phyloP scores from a whole-genome alignment of 2,888 invertebrate species.

The Holacanthella duospinosa region DNA sequence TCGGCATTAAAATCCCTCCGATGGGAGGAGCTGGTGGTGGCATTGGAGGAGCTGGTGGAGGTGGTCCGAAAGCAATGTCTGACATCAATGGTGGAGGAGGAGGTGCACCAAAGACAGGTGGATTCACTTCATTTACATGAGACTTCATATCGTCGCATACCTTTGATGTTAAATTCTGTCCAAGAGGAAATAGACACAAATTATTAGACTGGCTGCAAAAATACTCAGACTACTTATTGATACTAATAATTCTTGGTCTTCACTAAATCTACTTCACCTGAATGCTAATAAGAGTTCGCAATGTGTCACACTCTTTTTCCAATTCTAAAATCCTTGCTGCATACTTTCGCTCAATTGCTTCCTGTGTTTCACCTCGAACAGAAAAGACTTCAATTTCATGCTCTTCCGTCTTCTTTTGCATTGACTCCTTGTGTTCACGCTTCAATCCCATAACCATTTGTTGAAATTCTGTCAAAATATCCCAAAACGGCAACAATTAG shows the following conservation, averaged over 20 bases:
- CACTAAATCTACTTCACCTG: too few species aligned
- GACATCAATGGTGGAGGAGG: constrained; percentile 32
- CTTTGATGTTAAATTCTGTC: constrained; percentile 21
- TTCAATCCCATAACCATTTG: constrained; percentile 42
- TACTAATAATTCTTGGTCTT: too few species aligned
- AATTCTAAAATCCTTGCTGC: constrained; percentile 43
- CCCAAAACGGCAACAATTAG: not conserved
- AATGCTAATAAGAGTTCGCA: constrained; percentile 50
- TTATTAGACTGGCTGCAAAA: not conserved
- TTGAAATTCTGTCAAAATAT: constrained; percentile 41
- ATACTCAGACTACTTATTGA: too few species aligned
- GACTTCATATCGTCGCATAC: constrained; percentile 21
- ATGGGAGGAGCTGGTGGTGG: constrained; percentile 37
- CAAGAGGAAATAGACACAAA: not conserved
- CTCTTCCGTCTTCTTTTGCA: constrained; percentile 41
- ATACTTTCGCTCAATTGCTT: constrained; percentile 40
- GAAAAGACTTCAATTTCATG: constrained; percentile 40
- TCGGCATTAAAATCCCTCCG: constrained; percentile 25
- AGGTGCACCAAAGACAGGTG: constrained; percentile 30
- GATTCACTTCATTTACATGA: constrained; percentile 12
- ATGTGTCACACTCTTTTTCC: constrained; percentile 40
- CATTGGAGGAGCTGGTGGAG: constrained; percentile 29
- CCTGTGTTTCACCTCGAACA: constrained; percentile 42
- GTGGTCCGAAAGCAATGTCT: constrained; percentile 33
- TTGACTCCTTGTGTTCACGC: constrained; percentile 43